Conservation (phyloP, 2,797 vertebrate species). For the Nasua narica region DNA sequence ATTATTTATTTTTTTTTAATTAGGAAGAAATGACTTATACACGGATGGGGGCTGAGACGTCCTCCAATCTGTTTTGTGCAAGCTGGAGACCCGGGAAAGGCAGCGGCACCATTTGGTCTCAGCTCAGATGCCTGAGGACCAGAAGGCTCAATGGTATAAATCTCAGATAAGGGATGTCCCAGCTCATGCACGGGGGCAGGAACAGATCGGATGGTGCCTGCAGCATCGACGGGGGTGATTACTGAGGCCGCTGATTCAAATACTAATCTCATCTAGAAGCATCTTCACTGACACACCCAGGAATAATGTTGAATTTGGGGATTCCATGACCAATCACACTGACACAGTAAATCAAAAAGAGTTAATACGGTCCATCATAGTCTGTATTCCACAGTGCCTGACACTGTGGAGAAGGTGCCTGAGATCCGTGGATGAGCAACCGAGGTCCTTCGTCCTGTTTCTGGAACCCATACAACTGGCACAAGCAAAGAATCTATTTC, state of each 20-base stretch:
- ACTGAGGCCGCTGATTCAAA: neutral
- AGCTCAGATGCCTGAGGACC: neutral
- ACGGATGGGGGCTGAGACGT: no score
- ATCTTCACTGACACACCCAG: neutral
- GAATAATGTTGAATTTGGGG: neutral
- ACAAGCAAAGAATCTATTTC: neutral
- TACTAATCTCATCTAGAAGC: neutral
- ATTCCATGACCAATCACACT: neutral
- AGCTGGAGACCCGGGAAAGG: neutral
- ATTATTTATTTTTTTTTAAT: no score
- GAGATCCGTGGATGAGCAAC: neutral
- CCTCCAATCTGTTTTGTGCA: accelerated
- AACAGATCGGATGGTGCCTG: no score
- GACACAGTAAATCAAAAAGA: no score
- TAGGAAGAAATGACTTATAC: no score
- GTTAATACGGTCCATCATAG: neutral
- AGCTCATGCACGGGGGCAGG: no score
- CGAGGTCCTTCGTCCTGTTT: accelerated
- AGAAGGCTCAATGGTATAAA: neutral
- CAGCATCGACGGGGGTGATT: accelerated
- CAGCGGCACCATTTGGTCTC: accelerated
- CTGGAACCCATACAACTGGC: neutral
- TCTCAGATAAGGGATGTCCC: neutral
- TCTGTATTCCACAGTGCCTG: accelerated
- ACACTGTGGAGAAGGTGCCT: neutral